These are phyloP conservation scores for Xenopus laevis DNA, from an alignment of 2,113 vertebrate genomes.

Conservation along the genomic window DNA sequence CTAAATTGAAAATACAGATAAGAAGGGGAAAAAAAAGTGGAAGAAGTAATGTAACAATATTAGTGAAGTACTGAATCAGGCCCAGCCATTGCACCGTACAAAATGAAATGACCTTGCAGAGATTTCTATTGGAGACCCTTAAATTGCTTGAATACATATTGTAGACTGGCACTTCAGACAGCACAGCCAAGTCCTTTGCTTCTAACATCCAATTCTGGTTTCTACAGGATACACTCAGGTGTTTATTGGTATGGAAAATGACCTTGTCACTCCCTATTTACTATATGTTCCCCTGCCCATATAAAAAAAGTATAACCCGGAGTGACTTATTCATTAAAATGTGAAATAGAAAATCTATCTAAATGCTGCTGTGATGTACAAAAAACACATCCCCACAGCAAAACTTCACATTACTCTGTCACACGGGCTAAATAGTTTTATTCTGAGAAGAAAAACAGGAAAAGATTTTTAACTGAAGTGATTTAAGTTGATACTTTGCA, in stretches of 20 bases:
- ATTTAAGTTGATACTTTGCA: constrained; percentile 35
- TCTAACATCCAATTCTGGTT: constrained; percentile 37
- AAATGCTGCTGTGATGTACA: background rate
- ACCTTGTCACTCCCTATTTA: constrained; percentile 38
- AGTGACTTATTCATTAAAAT: constrained; percentile 19
- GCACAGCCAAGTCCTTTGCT: constrained; percentile 16
- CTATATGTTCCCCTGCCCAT: constrained; percentile 1
- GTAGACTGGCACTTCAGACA: background rate
- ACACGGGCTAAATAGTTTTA: constrained; percentile 42
- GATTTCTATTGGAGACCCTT: constrained; percentile 22
- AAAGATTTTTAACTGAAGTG: constrained; percentile 33
- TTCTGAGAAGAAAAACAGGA: constrained; percentile 37
- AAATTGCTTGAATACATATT: constrained; percentile 36
- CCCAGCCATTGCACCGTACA: constrained; percentile 23
- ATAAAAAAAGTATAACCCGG: constrained; percentile 24
- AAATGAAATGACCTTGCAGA: constrained; percentile 35
- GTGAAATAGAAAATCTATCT: constrained; percentile 2
- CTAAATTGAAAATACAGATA: background rate
- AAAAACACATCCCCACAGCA: constrained; percentile 13
- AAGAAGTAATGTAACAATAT: constrained; percentile 18
- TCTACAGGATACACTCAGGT: constrained; percentile 15
- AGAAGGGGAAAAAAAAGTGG: background rate
- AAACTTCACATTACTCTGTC: constrained; percentile 11
- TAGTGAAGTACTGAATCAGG: constrained; percentile 31
- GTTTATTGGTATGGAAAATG: constrained; percentile 42